These are phyloP conservation scores for Agrenia bidenticulata DNA, from an alignment of 2,888 invertebrate genomes.

Conservation along the genomic window DNA sequence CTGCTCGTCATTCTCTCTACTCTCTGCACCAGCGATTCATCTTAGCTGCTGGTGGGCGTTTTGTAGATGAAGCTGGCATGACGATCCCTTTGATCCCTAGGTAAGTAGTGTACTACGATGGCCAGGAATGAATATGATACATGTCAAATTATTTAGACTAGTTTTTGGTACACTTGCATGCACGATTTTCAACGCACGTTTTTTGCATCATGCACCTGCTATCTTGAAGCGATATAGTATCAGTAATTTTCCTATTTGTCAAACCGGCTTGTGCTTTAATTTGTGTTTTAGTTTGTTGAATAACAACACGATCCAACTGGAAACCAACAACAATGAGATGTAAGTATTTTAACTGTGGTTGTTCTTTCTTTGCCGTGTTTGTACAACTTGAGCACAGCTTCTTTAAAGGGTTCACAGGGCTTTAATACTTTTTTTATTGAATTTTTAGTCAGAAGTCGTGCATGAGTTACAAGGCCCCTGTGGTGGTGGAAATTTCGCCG, in stretches of 20 bases:
- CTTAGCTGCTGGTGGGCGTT: slow-evolving; percentile 75
- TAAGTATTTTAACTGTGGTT: slow-evolving; percentile 45
- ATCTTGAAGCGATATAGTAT: too few relatives aligned
- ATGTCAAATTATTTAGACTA: too few relatives aligned
- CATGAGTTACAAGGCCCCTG: slow-evolving; percentile 56
- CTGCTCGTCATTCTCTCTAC: slow-evolving; percentile 76
- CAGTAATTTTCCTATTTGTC: too few relatives aligned
- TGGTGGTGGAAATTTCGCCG: slow-evolving; percentile 85
- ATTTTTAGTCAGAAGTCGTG: slow-evolving; percentile 56
- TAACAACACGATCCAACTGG: slow-evolving; percentile 53
- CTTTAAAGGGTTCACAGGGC: too few relatives aligned
- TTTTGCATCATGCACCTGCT: too few relatives aligned
- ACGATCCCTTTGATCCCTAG: slow-evolving; percentile 57
- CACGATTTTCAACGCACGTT: too few relatives aligned
- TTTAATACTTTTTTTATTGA: slow-evolving; percentile 26
- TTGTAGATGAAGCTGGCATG: slow-evolving; percentile 59
- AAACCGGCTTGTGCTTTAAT: slow-evolving; percentile 34
- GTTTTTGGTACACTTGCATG: too few relatives aligned
- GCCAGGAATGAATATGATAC: too few relatives aligned
- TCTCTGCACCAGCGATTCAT: slow-evolving; percentile 77
- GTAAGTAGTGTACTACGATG: slow-evolving; percentile 34
- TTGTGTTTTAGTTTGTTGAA: slow-evolving; percentile 52
- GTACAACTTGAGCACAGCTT: background rate
- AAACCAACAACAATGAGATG: slow-evolving; percentile 54
- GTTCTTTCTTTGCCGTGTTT: background rate